These are phyloP conservation scores for Coregonus suidteri DNA, from an alignment of 2,797 vertebrate genomes.

Conservation along the genomic window DNA sequence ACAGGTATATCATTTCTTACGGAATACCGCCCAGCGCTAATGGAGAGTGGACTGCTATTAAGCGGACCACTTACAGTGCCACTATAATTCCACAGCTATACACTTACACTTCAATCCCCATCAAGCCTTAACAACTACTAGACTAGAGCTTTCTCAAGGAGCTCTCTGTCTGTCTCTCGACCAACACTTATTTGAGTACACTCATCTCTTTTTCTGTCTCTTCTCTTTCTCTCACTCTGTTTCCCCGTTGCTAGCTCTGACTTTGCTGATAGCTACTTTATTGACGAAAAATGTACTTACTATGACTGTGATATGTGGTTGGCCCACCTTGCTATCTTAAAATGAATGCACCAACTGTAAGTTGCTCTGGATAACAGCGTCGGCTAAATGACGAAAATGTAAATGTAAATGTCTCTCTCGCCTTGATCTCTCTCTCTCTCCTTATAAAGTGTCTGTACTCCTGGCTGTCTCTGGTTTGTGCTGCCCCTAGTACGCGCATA, in stretches of 20 bases:
- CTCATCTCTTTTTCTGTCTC: slow-evolving; percentile 32
- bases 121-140: slow-evolving; percentile 30
- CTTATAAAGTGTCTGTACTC: background rate
- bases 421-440: background rate
- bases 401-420: background rate
- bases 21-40: no score
- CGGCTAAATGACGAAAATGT: no score
- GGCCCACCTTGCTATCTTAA: no score
- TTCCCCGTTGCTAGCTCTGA: no score
- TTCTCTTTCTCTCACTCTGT: slow-evolving; percentile 14
- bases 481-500: no score
- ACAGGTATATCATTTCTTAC: background rate
- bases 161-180: slow-evolving; percentile 40
- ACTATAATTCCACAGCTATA: slow-evolving; percentile 54
- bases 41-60: slow-evolving; percentile 5
- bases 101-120: slow-evolving; percentile 5
- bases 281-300: no score
- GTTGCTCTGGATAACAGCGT: no score
- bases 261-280: no score
- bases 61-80: slow-evolving; percentile 50
- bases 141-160: slow-evolving; percentile 45
- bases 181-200: background rate
- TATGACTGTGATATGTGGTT: no score
- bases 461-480: background rate
- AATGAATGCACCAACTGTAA: no score